Base-by-base conservation (phyloP, 2,888 invertebrate genomes). In the Sarcophaga variegata region DNA sequence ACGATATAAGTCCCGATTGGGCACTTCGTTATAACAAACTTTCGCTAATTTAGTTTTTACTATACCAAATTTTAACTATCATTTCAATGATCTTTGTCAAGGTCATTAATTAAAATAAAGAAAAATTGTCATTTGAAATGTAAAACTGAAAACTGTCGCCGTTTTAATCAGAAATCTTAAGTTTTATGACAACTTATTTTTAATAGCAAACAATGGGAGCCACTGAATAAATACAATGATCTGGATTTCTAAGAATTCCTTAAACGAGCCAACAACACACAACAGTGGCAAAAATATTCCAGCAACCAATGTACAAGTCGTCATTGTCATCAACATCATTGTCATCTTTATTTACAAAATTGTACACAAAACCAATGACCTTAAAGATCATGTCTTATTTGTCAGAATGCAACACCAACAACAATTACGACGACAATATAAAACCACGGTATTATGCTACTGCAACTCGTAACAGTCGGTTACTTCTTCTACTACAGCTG, bases 341-440 rank as follows among this genome's bases (percentile, higher is more conserved):
- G 20, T 17, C n/a, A 70, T 49, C 17, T 74, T 62, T 77, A 79
- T 70, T 69, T n/a, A 74, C 47, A 25, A 37, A 54, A 54, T 54
- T 74, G 76, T 77, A 22, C 74, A 75, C 74, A 77, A 83, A 83
- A 79, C 59, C 66, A 87, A 87, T 83, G 87, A 87, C 86, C 86
- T 86, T 86, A 84, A 79, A 84, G 84, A 87, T 87, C 84, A 87
- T 82, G 84, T 82, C 79, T 84, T 87, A 80, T 87, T 83, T 86
- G 77, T 83, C 69, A 17, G 27, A 71, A 72, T 69, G 8, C 10
- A 59, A 67, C 64, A 64, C 71, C 60, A 60, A 76, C 20, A 66
- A 66, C 62, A 64, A 20, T 47, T 12, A 59, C 27, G 25, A 8
- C 66, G 6, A 27, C 66, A 54, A 17, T 17, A 54, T 54, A 54